A percentile compares a stretch with the other conserved stretches of the same genome.
Evolutionary conservation across 1,140 invertebrate genomes (phyloP).

Genomic region (Drosophila kohkoa): DNA sequence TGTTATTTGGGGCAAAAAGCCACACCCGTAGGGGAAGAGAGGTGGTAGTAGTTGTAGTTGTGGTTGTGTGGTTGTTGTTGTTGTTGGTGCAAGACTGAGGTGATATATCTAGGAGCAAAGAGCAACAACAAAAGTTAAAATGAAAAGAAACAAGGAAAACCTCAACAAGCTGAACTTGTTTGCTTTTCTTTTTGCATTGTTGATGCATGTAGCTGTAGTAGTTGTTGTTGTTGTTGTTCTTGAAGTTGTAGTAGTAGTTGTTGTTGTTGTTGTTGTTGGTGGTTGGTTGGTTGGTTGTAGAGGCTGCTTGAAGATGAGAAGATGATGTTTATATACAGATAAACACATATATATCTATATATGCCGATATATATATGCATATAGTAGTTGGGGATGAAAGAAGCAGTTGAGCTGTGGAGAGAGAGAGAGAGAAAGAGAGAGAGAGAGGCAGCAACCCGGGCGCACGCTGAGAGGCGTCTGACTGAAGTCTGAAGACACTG

Average conservation of each 20-base stretch:
- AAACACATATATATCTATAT: slow-evolving; percentile 12
- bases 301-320: slow-evolving; percentile 51
- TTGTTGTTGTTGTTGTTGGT: slow-evolving; percentile 22
- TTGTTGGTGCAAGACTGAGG: slow-evolving; percentile 16
- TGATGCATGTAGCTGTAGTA: slow-evolving; percentile 11
- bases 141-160: slow-evolving; percentile 4
- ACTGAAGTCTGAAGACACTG: slow-evolving; percentile 45
- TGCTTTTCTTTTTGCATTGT: slow-evolving; percentile 12
- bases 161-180: slow-evolving; percentile 3
- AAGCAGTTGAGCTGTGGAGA: slow-evolving; percentile 56
- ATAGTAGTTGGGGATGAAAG: slow-evolving; percentile 35
- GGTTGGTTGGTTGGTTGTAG: slow-evolving; percentile 34
- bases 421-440: not conserved
- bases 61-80: slow-evolving; percentile 1
- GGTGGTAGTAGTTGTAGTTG: slow-evolving; percentile 2
- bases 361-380: slow-evolving; percentile 3
- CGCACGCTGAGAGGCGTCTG: slow-evolving; percentile 34
- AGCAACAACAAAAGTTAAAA: slow-evolving; percentile 13
- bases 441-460: slow-evolving; percentile 10
- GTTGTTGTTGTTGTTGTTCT: slow-evolving; percentile 19
- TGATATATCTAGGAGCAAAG: slow-evolving; percentile 11
- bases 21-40: slow-evolving; percentile 4
- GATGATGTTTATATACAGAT: slow-evolving; percentile 35
- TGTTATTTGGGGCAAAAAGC: slow-evolving; percentile 2
- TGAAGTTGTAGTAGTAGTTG: slow-evolving; percentile 26